Evolutionary conservation across 2,797 vertebrate species (phyloP).

Genomic region (Schizopygopsis malacanthus): DNA sequence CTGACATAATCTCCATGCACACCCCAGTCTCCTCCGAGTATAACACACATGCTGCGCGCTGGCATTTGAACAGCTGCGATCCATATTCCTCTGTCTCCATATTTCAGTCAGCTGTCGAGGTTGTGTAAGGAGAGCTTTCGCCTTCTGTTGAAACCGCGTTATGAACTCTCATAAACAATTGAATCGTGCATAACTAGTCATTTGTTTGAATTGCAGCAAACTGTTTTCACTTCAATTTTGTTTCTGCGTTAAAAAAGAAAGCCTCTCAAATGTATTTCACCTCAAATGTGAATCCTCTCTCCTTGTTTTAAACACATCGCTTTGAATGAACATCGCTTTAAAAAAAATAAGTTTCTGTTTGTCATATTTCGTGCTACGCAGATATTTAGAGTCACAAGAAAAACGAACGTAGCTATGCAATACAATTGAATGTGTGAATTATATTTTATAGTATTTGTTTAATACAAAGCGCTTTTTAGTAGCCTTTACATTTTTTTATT

Average conservation of each 20-base stretch:
- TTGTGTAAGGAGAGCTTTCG: constrained; percentile 25
- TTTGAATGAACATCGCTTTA: neutral
- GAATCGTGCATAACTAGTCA: neutral
- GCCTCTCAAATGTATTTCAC: neutral
- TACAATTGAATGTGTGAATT: neutral
- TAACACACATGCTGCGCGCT: constrained; percentile 56
- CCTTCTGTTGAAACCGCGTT: constrained; percentile 42
- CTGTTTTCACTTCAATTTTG: constrained; percentile 7
- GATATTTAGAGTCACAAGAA: neutral
- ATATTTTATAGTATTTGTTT: neutral
- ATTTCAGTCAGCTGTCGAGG: constrained; percentile 39
- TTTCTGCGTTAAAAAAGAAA: constrained; percentile 6
- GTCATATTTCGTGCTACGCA: neutral
- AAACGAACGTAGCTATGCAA: neutral
- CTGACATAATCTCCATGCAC: constrained; percentile 50
- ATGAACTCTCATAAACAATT: constrained; percentile 40
- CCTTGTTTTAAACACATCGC: neutral
- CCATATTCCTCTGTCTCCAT: constrained; percentile 62
- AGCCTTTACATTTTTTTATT: neutral
- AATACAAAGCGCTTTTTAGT: neutral
- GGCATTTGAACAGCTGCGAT: constrained; percentile 65
- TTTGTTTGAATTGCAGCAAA: constrained; percentile 14
- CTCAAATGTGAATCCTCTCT: neutral
- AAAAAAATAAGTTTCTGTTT: neutral
- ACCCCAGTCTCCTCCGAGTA: constrained; percentile 37